These are phyloP conservation scores for Hippocampus abdominalis DNA, from an alignment of 2,113 vertebrate species.

Conservation along the genomic window DNA sequence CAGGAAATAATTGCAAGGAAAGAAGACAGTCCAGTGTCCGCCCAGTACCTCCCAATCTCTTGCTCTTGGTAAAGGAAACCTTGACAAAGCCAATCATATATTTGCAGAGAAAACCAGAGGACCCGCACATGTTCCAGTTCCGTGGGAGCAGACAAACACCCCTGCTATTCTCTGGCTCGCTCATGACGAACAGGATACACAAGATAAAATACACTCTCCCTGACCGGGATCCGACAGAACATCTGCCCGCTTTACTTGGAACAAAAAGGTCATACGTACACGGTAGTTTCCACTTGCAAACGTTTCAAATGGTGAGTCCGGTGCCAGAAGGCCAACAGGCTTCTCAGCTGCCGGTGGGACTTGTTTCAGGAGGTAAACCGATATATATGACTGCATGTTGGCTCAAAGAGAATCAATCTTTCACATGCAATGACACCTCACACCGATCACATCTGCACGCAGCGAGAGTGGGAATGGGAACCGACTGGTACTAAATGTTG, in stretches of 20 bases:
- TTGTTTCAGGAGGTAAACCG: slow-evolving; percentile 41
- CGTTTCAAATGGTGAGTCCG: slow-evolving; percentile 36
- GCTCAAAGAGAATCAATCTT: not conserved
- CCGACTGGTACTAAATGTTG: not conserved
- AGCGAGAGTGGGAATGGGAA: slow-evolving; percentile 17
- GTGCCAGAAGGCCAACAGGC: slow-evolving; percentile 19
- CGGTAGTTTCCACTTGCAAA: slow-evolving; percentile 25
- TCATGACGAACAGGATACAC: slow-evolving; percentile 14
- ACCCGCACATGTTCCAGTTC: slow-evolving; percentile 49
- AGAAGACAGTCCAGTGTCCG: slow-evolving; percentile 45
- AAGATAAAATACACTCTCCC: slow-evolving; percentile 9
- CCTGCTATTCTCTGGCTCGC: slow-evolving; percentile 30
- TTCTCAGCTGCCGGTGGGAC: slow-evolving; percentile 29
- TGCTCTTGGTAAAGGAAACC: slow-evolving; percentile 46
- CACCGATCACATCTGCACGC: slow-evolving; percentile 53
- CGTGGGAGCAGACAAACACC: slow-evolving; percentile 39
- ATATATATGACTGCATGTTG: slow-evolving; percentile 21
- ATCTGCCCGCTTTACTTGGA: slow-evolving; percentile 27
- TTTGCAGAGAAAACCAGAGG: slow-evolving; percentile 46
- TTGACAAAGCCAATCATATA: slow-evolving; percentile 43
- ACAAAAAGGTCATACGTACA: slow-evolving; percentile 22
- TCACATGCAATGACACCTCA: slow-evolving; percentile 21
- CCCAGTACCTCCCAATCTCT: slow-evolving; percentile 45
- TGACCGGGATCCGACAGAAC: slow-evolving; percentile 12
- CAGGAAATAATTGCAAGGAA: slow-evolving; percentile 38